These are phyloP conservation scores for Rhodophaea formosa DNA, from an alignment of 2,888 invertebrate species.

Conservation along the genomic window DNA sequence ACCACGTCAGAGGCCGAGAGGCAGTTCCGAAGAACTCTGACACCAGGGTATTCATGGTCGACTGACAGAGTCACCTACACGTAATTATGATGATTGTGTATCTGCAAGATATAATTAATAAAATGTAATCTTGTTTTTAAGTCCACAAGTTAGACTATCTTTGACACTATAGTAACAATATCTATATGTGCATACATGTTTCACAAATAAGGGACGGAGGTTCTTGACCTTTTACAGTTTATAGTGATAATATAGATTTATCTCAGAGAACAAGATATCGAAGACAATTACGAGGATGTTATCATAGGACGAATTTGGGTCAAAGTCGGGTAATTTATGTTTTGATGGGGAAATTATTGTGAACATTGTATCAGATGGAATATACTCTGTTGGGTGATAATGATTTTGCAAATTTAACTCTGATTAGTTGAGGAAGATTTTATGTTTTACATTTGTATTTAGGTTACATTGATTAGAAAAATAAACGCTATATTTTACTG, in stretches of 20 bases:
- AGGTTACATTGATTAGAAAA: too few species aligned
- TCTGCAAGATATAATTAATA: too few species aligned
- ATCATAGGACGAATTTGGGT: slow-evolving; percentile 16
- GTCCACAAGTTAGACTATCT: neutral
- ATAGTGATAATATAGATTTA: slow-evolving; percentile 6
- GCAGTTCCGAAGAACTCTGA: too few species aligned
- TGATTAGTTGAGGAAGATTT: neutral
- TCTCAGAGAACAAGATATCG: neutral
- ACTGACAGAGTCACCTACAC: too few species aligned
- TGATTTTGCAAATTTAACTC: neutral
- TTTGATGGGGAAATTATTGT: slow-evolving; percentile 23
- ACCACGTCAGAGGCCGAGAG: too few species aligned
- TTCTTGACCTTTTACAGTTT: neutral
- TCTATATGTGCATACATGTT: slow-evolving; percentile 20
- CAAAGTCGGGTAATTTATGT: slow-evolving; percentile 16
- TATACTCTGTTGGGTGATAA: neutral
- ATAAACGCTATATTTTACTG: too few species aligned
- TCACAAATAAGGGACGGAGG: neutral
- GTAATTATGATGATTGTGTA: too few species aligned
- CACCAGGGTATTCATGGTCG: too few species aligned
- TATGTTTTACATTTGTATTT: too few species aligned
- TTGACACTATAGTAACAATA: neutral
- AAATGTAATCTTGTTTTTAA: too few species aligned
- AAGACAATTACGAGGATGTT: slow-evolving; percentile 17
- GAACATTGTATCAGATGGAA: slow-evolving; percentile 9